phyloP scores from a whole-genome alignment of 1,140 invertebrate species.

The Lithobius niger region DNA sequence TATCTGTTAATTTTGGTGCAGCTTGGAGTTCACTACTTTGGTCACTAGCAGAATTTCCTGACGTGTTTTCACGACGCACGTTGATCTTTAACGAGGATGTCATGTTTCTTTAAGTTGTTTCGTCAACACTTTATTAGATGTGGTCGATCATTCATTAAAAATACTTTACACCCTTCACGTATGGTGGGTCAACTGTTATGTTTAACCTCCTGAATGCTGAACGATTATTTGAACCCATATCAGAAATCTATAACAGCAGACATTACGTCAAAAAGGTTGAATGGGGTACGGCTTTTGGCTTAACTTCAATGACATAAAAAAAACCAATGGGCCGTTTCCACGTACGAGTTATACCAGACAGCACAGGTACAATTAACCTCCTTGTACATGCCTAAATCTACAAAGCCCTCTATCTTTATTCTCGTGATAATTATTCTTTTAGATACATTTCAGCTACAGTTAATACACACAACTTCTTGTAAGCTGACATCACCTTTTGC shows the following conservation, averaged over 20 bases:
- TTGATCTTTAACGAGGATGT: neutral
- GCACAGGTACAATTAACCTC: neutral
- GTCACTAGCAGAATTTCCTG: neutral
- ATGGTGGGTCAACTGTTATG: neutral
- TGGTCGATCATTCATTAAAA: constrained; percentile 1
- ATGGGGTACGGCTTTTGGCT: neutral
- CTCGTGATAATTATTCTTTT: constrained; percentile 9
- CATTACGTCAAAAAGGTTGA: neutral
- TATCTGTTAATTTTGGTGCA: constrained; percentile 10
- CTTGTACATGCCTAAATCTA: neutral
- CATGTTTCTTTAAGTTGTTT: constrained; percentile 1
- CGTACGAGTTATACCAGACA: neutral
- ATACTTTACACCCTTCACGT: neutral
- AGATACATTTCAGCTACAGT: constrained; percentile 10
- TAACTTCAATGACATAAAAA: constrained; percentile 9
- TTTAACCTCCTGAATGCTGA: constrained; percentile 1
- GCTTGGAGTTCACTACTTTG: neutral
- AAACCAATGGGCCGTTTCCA: constrained; percentile 7
- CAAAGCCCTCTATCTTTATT: constrained; percentile 4
- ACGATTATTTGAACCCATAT: constrained; percentile 4
- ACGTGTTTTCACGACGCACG: neutral
- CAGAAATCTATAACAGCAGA: neutral
- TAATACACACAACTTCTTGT: constrained; percentile 6
- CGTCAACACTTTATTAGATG: constrained; percentile 9
- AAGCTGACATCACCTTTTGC: neutral